Evolutionary conservation across 2,113 vertebrate genomes (phyloP), one percentile per base, ranked within the genome.

Genomic region (Tretioscincus oriximinensis): DNA sequence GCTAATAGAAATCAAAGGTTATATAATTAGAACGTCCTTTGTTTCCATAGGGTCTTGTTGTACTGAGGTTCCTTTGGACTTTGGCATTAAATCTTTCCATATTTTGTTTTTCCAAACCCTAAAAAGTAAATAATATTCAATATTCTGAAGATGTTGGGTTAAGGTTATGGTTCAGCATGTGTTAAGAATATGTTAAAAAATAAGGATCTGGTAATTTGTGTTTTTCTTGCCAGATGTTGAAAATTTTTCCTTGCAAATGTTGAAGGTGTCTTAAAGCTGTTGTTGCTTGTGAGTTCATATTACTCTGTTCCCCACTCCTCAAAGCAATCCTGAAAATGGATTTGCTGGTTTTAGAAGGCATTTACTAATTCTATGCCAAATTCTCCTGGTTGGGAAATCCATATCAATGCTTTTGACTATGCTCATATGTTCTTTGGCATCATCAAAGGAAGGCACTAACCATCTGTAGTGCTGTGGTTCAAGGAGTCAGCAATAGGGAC

Each of bases 71-170:
- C 28, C n/a, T 58, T 49, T 58, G n/a, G n/a, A 20, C 28, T 28
- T 49, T 54, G 26, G 2, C 31, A 5, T 28, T 73, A 29, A n/a
- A 24, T 31, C 45, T 28, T 35, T 65, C 66, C 65, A 28, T 63
- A 76, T 45, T 60, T 82, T 58, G 65, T 10, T n/a, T 81, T 84
- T 35, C 72, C 66, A 76, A 66, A 7, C 71, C 1, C 22, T 66
- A 28, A 81, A 41, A 29, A 51, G 78, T 54, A 68, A 81, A 6
- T 10, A 51, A 86, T 60, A 26, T 84, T 41, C 68, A 80, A 0
- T 5, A 61, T 31, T 81, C 66, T 80, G 26, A 73, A 78, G 47
- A 81, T 66, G 7, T 6, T 29, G 1, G 63, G 31, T 76, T 24
- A 64, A 41, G 12, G 45, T 16, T 64, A 14, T 64, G 60, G 24